Evolutionary conservation across 2,113 vertebrate species (phyloP).

Genomic region (Ptilonorhynchus violaceus): DNA sequence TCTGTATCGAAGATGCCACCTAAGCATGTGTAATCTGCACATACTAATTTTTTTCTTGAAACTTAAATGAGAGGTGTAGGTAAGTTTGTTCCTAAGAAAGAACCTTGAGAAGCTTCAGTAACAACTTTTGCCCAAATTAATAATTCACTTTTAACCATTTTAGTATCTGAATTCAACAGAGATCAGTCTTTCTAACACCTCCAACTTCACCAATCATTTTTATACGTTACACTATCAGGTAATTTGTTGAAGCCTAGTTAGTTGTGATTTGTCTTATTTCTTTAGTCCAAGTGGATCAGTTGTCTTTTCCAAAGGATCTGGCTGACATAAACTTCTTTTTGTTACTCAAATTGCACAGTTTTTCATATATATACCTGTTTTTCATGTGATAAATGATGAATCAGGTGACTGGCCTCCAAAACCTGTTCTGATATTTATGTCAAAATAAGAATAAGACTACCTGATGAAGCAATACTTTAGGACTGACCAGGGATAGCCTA

Average conservation of each 20-base stretch:
- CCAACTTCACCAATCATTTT: background rate
- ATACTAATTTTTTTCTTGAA: accelerated
- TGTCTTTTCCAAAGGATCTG: background rate
- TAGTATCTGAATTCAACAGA: background rate
- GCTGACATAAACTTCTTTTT: background rate
- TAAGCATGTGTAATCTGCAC: background rate
- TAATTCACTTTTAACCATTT: background rate
- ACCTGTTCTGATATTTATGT: background rate
- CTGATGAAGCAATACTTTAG: background rate
- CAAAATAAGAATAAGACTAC: background rate
- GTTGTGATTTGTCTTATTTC: background rate
- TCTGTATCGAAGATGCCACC: background rate
- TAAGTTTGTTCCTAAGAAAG: background rate
- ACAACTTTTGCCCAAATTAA: background rate
- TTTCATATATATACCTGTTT: background rate
- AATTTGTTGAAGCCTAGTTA: background rate
- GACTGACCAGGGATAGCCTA: background rate
- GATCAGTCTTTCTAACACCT: background rate
- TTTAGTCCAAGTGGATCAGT: background rate
- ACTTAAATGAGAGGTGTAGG: background rate
- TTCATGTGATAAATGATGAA: background rate
- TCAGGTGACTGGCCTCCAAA: background rate
- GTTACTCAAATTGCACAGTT: background rate
- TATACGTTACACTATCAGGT: background rate
- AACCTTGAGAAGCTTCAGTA: background rate